phyloP scores from a whole-genome alignment of 2,113 vertebrate species.

The Microtus montanus region DNA sequence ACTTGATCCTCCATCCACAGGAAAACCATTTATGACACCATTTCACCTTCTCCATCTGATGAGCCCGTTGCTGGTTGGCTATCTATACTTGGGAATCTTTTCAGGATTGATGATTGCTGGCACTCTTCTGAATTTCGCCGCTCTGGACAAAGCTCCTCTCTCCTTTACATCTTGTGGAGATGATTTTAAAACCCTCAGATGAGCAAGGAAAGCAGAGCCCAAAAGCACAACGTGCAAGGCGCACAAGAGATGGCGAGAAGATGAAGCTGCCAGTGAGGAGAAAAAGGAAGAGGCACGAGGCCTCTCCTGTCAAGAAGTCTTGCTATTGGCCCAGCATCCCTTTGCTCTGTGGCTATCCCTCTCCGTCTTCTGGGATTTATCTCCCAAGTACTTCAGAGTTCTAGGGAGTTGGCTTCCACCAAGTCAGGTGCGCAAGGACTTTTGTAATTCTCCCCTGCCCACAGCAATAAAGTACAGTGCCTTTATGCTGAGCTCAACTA shows the following conservation, averaged over 20 bases:
- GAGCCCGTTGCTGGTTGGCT: not conserved
- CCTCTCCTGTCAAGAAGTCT: not conserved
- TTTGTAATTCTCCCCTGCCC: not conserved
- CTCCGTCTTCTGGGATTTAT: not conserved
- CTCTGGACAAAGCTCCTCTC: not conserved
- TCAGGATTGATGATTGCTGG: not conserved
- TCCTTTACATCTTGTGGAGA: not conserved
- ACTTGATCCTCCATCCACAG: not conserved
- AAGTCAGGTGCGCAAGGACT: not conserved
- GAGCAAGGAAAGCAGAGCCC: not conserved
- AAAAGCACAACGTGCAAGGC: not conserved
- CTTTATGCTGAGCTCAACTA: not conserved
- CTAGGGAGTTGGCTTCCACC: not conserved
- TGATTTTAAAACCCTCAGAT: not conserved
- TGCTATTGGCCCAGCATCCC: not conserved
- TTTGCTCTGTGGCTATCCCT: too few species aligned
- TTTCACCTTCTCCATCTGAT: not conserved
- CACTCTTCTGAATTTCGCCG: not conserved
- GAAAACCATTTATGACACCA: not conserved
- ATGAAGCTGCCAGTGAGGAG: not conserved
- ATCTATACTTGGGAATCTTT: not conserved
- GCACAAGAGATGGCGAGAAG: not conserved
- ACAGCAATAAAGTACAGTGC: not conserved
- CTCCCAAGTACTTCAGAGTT: not conserved
- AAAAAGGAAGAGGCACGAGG: too few species aligned